Evolutionary conservation across 2,113 vertebrate genomes (phyloP).

Genomic region (Pithys albifrons): DNA sequence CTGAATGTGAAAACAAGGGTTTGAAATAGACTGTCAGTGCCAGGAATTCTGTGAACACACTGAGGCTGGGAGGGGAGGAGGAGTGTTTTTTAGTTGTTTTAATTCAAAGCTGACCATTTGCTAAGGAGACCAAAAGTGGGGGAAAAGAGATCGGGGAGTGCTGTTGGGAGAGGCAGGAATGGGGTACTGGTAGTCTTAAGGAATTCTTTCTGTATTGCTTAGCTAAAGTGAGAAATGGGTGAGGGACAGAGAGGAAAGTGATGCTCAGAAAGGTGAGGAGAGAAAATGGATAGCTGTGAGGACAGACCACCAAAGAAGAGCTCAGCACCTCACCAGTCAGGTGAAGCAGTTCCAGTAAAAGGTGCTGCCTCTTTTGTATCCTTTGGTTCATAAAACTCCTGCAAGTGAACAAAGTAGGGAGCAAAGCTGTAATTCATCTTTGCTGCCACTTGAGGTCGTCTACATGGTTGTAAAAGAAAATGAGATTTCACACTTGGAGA

Average conservation of each 20-base stretch:
- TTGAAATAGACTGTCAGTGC: neutral
- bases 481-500: neutral
- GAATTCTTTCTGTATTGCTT: neutral
- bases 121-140: neutral
- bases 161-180: neutral
- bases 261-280: neutral
- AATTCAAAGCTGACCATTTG: neutral
- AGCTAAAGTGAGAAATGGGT: neutral
- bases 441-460: neutral
- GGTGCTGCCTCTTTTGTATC: neutral
- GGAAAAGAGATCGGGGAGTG: neutral
- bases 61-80: neutral
- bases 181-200: neutral
- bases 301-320: neutral
- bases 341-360: neutral
- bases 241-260: neutral
- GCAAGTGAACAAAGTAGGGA: neutral
- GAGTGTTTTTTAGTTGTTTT: neutral
- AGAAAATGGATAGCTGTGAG: neutral
- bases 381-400: neutral
- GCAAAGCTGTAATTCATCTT: neutral
- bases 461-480: accelerated
- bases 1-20: neutral
- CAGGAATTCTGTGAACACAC: neutral
- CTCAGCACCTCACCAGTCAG: neutral